Evolutionary conservation across 2,113 vertebrate genomes (phyloP).

Genomic region (Porphyrio hochstetteri): DNA sequence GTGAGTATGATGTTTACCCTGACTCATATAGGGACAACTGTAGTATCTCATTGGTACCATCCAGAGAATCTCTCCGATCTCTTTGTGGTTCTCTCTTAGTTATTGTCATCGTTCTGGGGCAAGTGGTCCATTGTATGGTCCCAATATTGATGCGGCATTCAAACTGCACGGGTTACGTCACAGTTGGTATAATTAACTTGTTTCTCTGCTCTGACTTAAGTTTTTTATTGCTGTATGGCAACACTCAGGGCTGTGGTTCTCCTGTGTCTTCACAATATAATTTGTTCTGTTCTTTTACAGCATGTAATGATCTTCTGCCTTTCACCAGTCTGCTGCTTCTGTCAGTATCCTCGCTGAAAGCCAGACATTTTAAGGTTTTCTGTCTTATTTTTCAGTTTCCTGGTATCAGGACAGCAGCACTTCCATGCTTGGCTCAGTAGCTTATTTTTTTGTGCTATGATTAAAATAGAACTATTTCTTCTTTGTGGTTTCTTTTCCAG

Average conservation of each 20-base stretch:
- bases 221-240: neutral
- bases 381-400: neutral
- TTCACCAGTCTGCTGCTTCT: neutral
- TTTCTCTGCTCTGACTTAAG: neutral
- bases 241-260: neutral
- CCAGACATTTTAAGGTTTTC: neutral
- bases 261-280: neutral
- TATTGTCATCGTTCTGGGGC: neutral
- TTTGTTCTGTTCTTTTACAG: slow-evolving; percentile 21
- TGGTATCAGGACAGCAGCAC: neutral
- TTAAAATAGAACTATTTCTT: slow-evolving; percentile 10
- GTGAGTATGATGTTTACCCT: neutral
- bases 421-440: neutral
- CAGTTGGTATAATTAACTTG: neutral
- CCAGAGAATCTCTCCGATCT: neutral
- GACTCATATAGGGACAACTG: neutral
- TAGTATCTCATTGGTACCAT: neutral
- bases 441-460: neutral
- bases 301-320: neutral
- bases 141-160: neutral
- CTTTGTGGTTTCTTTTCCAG: neutral
- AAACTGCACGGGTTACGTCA: neutral
- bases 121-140: neutral
- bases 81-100: neutral
- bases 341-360: neutral